Conservation (phyloP, 2,113 vertebrate species). For the Lichenostomus cassidix region DNA sequence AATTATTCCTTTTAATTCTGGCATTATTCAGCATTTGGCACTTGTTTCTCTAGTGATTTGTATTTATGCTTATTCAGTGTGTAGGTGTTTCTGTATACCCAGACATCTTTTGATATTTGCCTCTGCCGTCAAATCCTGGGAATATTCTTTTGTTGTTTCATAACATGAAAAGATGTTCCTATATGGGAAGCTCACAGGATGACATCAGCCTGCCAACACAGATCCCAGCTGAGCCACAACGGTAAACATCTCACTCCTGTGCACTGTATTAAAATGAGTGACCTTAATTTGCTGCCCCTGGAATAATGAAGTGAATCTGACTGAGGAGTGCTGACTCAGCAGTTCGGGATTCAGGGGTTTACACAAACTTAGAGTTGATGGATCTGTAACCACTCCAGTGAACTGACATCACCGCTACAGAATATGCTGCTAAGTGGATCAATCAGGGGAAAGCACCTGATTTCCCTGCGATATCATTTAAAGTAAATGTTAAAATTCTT, state of each 20-base stretch:
- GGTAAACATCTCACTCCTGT: background rate
- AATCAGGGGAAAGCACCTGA: conserved; percentile 66
- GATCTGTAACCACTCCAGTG: background rate
- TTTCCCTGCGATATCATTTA: conserved; percentile 60
- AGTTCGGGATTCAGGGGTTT: background rate
- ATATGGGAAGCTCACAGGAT: background rate
- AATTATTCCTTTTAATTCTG: background rate
- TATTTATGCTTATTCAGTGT: background rate
- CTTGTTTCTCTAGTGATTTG: background rate
- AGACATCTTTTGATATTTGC: background rate
- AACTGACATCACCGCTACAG: conserved; percentile 10
- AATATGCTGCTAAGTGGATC: conserved; percentile 54
- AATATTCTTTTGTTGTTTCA: background rate
- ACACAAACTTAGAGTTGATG: conserved; percentile 16
- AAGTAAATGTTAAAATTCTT: conserved; percentile 73
- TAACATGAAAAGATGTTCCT: background rate
- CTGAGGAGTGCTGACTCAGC: background rate
- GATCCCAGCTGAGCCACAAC: background rate
- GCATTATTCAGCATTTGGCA: background rate
- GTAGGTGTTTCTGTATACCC: background rate
- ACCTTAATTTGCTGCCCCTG: conserved; percentile 16
- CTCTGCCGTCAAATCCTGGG: background rate
- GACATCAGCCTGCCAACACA: background rate
- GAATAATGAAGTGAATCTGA: conserved; percentile 5
- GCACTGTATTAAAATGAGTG: background rate